A percentile compares a stretch with the other conserved stretches of the same genome.
phyloP scores from a whole-genome alignment of 2,888 invertebrate species.

The Hartigia nigra region DNA sequence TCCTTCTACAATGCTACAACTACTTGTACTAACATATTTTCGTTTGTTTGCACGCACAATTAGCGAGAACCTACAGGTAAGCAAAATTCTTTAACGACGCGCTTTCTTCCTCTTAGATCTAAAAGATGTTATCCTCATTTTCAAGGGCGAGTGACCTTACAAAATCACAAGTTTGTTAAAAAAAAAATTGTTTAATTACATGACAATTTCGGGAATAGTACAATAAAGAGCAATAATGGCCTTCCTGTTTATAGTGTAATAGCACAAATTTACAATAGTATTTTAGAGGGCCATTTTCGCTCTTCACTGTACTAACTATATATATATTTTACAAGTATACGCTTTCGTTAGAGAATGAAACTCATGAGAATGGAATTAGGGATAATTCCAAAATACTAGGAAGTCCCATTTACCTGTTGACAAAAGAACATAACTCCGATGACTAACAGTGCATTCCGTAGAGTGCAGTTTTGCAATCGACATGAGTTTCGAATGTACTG shows the following conservation, averaged over 20 bases:
- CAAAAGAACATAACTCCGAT: not conserved
- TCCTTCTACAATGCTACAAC: not conserved
- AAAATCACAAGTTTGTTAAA: not conserved
- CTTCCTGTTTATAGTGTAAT: no score
- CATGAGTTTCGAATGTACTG: not conserved
- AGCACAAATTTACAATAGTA: no score
- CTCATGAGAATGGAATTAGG: not conserved
- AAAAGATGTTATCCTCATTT: constrained; percentile 28
- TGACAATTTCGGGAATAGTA: not conserved
- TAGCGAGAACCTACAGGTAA: not conserved
- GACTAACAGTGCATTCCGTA: constrained; percentile 5
- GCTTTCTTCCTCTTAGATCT: constrained; percentile 33
- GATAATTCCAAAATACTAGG: not conserved
- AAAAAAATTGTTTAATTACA: not conserved
- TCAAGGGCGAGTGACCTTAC: constrained; percentile 23
- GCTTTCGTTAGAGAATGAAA: not conserved
- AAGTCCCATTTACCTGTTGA: not conserved
- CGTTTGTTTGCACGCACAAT: not conserved
- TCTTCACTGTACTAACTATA: no score
- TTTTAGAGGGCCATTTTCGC: no score
- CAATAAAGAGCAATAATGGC: no score
- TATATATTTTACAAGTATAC: not conserved
- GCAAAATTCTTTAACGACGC: constrained; percentile 22
- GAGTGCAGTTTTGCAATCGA: not conserved
- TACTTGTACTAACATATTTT: not conserved